These are phyloP conservation scores for Hydrophis major DNA, from an alignment of 2,797 vertebrate species.

Conservation along the genomic window DNA sequence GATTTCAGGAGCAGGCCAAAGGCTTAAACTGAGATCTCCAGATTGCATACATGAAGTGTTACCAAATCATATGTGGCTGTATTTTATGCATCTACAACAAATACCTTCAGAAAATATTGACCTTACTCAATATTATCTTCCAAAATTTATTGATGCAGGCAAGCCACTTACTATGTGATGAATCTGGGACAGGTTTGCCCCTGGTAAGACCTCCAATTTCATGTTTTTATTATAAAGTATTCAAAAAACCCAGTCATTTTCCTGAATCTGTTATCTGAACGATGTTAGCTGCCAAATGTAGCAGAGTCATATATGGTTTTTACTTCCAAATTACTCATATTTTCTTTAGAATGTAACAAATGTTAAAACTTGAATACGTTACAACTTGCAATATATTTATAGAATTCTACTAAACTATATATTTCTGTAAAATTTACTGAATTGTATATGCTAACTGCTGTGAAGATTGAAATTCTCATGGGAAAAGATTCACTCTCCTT, in stretches of 20 bases:
- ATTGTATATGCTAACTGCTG: background rate
- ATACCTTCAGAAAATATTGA: background rate
- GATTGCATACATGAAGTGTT: background rate
- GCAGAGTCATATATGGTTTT: background rate
- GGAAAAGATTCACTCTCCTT: background rate
- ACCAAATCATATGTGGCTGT: background rate
- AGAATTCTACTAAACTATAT: background rate
- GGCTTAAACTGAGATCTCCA: too few relatives aligned
- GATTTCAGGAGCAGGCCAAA: too few relatives aligned
- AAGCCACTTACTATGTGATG: background rate
- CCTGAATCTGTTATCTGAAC: background rate
- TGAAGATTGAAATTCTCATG: background rate
- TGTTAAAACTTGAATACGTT: background rate
- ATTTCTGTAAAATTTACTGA: background rate
- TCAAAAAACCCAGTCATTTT: background rate
- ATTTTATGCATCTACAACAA: background rate
- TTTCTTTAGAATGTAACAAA: background rate
- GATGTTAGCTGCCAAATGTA: too few relatives aligned
- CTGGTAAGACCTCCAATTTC: background rate
- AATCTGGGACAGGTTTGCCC: background rate
- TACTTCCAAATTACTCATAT: background rate
- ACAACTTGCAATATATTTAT: background rate
- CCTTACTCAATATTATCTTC: background rate
- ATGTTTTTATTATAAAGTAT: background rate
- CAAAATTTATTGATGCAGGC: background rate